phyloP scores from a whole-genome alignment of 1,140 invertebrate species.

The Drosophila busckii region DNA sequence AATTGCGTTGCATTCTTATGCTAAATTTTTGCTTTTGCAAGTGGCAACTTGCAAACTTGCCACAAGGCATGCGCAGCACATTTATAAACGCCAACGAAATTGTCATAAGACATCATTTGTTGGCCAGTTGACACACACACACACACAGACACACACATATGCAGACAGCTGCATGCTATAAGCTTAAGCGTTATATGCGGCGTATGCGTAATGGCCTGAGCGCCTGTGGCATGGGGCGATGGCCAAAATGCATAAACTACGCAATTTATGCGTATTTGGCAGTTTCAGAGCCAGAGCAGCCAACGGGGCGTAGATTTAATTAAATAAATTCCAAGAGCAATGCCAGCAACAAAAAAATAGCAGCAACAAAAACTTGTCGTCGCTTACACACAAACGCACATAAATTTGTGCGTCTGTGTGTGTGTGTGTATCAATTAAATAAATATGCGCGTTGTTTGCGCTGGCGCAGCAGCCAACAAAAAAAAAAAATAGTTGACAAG shows the following conservation, averaged over 20 bases:
- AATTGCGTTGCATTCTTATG: slow-evolving; percentile 36
- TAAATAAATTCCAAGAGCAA: slow-evolving; percentile 73
- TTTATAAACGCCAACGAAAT: slow-evolving; percentile 53
- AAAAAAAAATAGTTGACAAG: slow-evolving; percentile 6
- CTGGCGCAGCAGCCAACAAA: slow-evolving; percentile 13
- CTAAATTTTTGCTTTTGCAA: not conserved
- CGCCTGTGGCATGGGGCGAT: not conserved
- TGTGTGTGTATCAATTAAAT: slow-evolving; percentile 57
- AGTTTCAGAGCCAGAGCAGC: slow-evolving; percentile 31
- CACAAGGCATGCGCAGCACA: slow-evolving; percentile 25
- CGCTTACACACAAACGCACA: slow-evolving; percentile 27
- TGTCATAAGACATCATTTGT: slow-evolving; percentile 49
- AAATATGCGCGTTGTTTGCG: slow-evolving; percentile 66
- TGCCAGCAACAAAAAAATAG: slow-evolving; percentile 16
- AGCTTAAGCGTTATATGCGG: slow-evolving; percentile 14
- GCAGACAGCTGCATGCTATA: slow-evolving; percentile 12
- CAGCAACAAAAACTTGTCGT: slow-evolving; percentile 39
- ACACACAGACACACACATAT: not conserved
- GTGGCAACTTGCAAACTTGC: not conserved
- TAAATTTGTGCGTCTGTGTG: slow-evolving; percentile 22
- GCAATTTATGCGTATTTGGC: slow-evolving; percentile 67
- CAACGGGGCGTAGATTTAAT: slow-evolving; percentile 76
- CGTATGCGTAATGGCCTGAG: slow-evolving; percentile 53
- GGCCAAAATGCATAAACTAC: slow-evolving; percentile 56
- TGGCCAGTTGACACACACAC: slow-evolving; percentile 11